phyloP scores from a whole-genome alignment of 2,888 invertebrate genomes.

The Baccha elongata region DNA sequence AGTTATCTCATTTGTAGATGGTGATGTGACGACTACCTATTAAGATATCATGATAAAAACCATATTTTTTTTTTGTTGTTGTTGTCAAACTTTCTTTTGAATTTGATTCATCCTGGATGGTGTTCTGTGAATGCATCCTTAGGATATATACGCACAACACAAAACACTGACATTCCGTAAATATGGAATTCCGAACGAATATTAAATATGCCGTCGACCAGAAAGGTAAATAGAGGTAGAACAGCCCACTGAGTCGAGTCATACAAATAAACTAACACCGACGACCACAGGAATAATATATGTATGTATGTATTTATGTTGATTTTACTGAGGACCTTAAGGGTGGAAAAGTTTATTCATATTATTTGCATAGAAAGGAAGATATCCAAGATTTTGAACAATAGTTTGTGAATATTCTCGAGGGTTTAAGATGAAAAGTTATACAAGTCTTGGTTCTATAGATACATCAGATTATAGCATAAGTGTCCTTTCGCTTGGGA shows the following conservation, averaged over 20 bases:
- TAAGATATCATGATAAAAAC: constrained; percentile 69
- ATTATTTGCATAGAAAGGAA: constrained; percentile 26
- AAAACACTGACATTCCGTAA: constrained; percentile 29
- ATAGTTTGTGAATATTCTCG: constrained; percentile 42
- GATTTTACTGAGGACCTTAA: constrained; percentile 8
- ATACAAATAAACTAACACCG: constrained; percentile 1
- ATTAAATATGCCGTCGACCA: constrained; percentile 58
- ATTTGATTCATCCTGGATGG: constrained; percentile 38
- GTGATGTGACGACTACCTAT: constrained; percentile 71
- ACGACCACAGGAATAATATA: background rate
- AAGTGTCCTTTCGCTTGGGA: constrained; percentile 39
- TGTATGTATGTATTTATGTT: background rate
- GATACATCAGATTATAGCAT: constrained; percentile 47
- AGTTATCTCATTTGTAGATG: constrained; percentile 71
- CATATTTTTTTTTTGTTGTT: constrained; percentile 8
- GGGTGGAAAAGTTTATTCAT: constrained; percentile 26
- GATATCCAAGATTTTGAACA: constrained; percentile 29
- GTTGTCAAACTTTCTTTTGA: constrained; percentile 20
- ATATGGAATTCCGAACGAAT: constrained; percentile 61
- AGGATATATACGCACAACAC: constrained; percentile 56
- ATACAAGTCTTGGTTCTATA: constrained; percentile 52
- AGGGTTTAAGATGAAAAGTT: constrained; percentile 60
- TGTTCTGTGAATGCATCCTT: constrained; percentile 48
- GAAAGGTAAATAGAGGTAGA: constrained; percentile 56
- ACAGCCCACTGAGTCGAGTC: background rate